Base-by-base conservation (phyloP, 2,113 vertebrate genomes). In the Etia nguti region DNA sequence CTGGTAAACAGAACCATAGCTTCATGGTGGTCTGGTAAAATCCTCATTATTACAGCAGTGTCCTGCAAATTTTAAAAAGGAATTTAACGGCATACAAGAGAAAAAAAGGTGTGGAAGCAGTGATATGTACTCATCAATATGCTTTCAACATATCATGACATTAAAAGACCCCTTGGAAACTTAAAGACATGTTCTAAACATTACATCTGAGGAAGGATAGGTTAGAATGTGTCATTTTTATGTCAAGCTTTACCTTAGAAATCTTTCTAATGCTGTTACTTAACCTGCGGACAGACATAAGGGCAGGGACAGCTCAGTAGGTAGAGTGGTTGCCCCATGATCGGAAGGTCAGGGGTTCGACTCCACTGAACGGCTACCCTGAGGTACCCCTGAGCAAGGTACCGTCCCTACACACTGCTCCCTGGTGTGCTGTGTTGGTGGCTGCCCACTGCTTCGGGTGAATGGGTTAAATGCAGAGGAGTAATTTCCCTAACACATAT, bases 1-100 rank as follows among this genome's bases (percentile, higher is more conserved):
- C 6, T 38, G 34, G 34, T 41, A 6, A 38, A 68, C 34, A 1
- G 20, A 68, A 38, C 62, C 34, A 8, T 68, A 68, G 34, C 34
- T 0, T 41, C 20, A 13, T 68, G 62, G 62, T 0, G 34, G 34
- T 68, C 62, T 41, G 34, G 20, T 38, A 68, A 68, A 68, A 38
- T 68, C 20, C 62, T 38, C 20, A 68, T 68, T 41, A 38, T 68
- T 41, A 68, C 34, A 68, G 20, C 62, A 41, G 11, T 22, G 0
- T 0, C n/a, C 34, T 68, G 34, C 62, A 8, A 8, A 0, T 0
- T 8, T 8, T 13, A 5, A 8, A 41, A 15, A n/a, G 6, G 20
- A 22, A 38, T 41, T 41, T 1, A 22, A 68, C 3, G 20, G 11
- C 1, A 68, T 5, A 41, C 6, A 13, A 9, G 11, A 13, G 20